phyloP scores from a whole-genome alignment of 2,797 vertebrate genomes.

The Aselliscus stoliczkanus region DNA sequence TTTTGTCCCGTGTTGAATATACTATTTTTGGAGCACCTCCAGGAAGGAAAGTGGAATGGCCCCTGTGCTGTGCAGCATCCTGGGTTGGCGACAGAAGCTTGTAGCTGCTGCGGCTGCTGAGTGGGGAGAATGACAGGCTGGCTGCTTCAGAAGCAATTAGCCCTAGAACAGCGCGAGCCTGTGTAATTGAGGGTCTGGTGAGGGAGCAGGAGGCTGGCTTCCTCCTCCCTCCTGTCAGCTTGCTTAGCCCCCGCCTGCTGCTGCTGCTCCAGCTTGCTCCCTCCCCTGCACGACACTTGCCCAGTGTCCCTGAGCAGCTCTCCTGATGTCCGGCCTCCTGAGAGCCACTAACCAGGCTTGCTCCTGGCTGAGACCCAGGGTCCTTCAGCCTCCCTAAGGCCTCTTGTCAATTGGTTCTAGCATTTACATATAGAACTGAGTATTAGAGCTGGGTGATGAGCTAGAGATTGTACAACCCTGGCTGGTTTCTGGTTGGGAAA shows the following conservation, averaged over 20 bases:
- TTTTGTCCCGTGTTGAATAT: background rate
- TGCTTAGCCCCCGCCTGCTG: background rate
- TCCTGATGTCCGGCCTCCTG: background rate
- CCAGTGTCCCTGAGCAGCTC: background rate
- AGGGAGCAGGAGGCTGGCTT: background rate
- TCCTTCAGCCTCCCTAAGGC: background rate
- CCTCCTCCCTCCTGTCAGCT: background rate
- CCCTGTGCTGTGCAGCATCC: background rate
- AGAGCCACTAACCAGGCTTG: accelerated
- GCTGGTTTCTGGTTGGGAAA: background rate
- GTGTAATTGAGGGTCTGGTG: background rate
- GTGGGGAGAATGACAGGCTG: background rate
- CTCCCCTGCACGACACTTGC: background rate
- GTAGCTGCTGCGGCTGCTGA: background rate
- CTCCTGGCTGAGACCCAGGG: background rate
- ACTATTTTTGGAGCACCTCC: background rate
- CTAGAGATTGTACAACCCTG: background rate
- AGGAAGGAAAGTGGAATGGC: background rate
- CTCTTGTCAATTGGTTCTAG: background rate
- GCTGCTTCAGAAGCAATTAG: background rate
- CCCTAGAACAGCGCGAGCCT: background rate
- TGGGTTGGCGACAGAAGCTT: background rate
- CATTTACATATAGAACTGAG: background rate
- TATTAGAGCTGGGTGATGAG: background rate
- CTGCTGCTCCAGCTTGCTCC: background rate